Conservation (phyloP, 1,140 invertebrate species). For the Drosophila athabasca region DNA sequence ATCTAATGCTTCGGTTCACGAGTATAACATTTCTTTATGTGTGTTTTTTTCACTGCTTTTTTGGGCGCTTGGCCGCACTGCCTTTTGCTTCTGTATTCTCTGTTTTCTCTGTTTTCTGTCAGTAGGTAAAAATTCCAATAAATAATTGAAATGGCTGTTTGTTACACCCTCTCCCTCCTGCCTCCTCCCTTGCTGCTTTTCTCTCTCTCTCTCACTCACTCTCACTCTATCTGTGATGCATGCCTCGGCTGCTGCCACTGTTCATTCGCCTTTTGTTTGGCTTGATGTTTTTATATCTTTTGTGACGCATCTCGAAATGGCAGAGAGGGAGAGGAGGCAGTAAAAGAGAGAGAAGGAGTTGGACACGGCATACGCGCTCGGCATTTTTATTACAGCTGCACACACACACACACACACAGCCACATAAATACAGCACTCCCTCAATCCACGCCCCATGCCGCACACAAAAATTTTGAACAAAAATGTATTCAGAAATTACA, state of each 20-base stretch:
- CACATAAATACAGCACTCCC: not conserved
- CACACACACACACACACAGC: not conserved
- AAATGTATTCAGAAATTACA: constrained; percentile 46
- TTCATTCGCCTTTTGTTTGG: constrained; percentile 45
- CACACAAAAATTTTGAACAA: constrained; percentile 15
- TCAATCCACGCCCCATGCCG: not conserved
- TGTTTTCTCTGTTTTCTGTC: constrained; percentile 77
- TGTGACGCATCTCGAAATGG: constrained; percentile 34
- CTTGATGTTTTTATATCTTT: constrained; percentile 55
- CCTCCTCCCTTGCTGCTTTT: not conserved
- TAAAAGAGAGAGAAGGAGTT: constrained; percentile 2
- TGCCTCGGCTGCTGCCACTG: not conserved
- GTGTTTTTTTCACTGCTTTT: constrained; percentile 4
- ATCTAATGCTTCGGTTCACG: no score
- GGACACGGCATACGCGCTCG: constrained; percentile 38
- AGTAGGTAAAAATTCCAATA: constrained; percentile 81
- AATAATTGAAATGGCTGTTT: constrained; percentile 79
- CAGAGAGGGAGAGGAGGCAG: not conserved
- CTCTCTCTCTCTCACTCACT: not conserved
- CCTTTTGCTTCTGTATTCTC: constrained; percentile 39
- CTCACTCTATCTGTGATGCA: not conserved
- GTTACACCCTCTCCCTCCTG: constrained; percentile 31
- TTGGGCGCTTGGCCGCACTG: constrained; percentile 36
- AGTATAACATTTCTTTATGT: no score
- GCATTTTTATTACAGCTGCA: constrained; percentile 58